These are phyloP conservation scores for Paraplagusia blochii DNA, from an alignment of 2,113 vertebrate genomes.

Conservation along the genomic window DNA sequence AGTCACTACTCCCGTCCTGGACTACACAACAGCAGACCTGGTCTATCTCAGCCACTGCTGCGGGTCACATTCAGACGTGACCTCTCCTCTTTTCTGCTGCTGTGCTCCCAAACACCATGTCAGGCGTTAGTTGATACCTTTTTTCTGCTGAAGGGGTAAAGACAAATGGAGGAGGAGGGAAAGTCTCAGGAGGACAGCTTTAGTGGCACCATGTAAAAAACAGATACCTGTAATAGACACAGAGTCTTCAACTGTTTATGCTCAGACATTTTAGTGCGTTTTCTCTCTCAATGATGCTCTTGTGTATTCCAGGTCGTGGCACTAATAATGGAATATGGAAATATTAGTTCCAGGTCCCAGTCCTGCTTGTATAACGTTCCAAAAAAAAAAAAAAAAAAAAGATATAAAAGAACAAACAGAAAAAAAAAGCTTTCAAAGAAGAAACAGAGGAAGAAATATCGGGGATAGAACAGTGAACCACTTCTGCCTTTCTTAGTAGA, in stretches of 20 bases:
- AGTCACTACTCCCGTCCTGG: constrained; percentile 23
- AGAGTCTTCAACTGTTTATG: constrained; percentile 47
- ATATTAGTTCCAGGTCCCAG: too few species aligned
- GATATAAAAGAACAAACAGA: too few species aligned
- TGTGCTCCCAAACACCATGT: constrained; percentile 41
- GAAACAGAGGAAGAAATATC: too few species aligned
- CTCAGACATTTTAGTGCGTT: constrained; percentile 33
- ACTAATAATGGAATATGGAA: constrained; percentile 23
- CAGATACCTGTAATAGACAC: constrained; percentile 47
- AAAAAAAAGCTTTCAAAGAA: too few species aligned
- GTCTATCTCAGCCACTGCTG: constrained; percentile 57
- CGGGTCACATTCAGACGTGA: constrained; percentile 62
- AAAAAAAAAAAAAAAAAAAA: too few species aligned
- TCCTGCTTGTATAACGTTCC: too few species aligned
- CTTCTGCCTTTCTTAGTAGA: too few species aligned
- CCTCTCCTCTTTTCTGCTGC: constrained; percentile 63
- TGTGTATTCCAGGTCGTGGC: constrained; percentile 31
- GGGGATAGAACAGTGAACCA: too few species aligned
- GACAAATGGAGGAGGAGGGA: constrained; percentile 23
- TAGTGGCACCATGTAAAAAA: constrained; percentile 55
- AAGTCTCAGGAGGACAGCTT: constrained; percentile 19
- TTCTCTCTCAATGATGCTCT: constrained; percentile 12
- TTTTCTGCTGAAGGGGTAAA: constrained; percentile 41
- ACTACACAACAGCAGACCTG: constrained; percentile 54
- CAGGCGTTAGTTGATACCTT: constrained; percentile 65